Evolutionary conservation across 1,140 invertebrate species (phyloP), one percentile per base, ranked within the genome.

Genomic region (Dinoponera quadriceps): DNA sequence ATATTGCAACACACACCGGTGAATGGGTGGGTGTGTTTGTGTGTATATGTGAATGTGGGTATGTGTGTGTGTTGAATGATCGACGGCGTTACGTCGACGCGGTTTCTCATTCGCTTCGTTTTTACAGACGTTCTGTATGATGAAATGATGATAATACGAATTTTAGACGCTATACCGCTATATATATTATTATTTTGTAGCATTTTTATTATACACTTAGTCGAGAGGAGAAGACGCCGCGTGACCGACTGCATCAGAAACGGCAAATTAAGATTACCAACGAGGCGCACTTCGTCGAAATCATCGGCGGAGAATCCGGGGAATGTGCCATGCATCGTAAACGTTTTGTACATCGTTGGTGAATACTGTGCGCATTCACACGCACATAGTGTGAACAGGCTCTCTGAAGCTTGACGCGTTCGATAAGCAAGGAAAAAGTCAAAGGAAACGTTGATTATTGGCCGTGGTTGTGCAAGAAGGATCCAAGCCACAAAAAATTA

Each of bases 1-100:
- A 88, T 18, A 55, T 44, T 87, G 71, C 85, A 69, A 87, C 48
- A 38, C 71, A n/a, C n/a, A n/a, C n/a, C n/a, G n/a, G n/a, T n/a
- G n/a, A n/a, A n/a, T n/a, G n/a, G n/a, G n/a, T n/a, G n/a, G n/a
- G n/a, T n/a, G n/a, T n/a, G n/a, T n/a, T n/a, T n/a, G n/a, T n/a
- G n/a, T n/a, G n/a, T n/a, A n/a, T n/a, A n/a, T n/a, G n/a, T n/a
- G n/a, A n/a, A n/a, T n/a, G n/a, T n/a, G n/a, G n/a, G n/a, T n/a
- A n/a, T n/a, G n/a, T n/a, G 55, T 59, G 66, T 57, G 59, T 88
- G 78, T 87, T 74, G 66, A 66, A 51, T 85, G 75, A 44, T 68
- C 83, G 33, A 73, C 75, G 20, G 57, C 62, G 55, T 65, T 59
- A 48, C 57, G 75, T 71, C 59, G 44, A 49, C 55, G 57, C 38